Percentiles rank a stretch among this genome's conserved stretches.
These are phyloP conservation scores for Drosophila birchii DNA, from an alignment of 2,888 invertebrate species.

Conservation along the genomic window DNA sequence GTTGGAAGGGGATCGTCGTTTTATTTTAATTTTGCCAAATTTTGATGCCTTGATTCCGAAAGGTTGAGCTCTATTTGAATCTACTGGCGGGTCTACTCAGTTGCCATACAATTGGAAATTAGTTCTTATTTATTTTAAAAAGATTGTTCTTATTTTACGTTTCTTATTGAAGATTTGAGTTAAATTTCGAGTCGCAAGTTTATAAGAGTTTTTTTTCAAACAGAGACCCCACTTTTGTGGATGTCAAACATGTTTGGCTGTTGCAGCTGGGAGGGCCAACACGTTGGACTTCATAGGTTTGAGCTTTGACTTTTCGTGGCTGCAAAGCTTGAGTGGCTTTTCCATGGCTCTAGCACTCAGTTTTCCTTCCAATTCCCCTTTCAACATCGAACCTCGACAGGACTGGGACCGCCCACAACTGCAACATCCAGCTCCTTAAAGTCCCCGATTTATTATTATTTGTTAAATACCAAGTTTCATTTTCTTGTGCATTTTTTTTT, in stretches of 20 bases:
- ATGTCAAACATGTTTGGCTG: constrained; percentile 34
- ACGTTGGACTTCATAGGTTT: background rate
- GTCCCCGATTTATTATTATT: constrained; percentile 8
- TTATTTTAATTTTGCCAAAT: constrained; percentile 21
- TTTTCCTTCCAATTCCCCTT: constrained; percentile 18
- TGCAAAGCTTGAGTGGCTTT: constrained; percentile 21
- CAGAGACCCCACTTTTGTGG: constrained; percentile 43
- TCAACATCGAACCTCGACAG: constrained; percentile 29
- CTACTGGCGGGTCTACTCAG: constrained; percentile 23
- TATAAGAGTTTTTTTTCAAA: constrained; percentile 52
- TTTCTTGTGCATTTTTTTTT: background rate
- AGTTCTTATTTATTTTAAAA: background rate
- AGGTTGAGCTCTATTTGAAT: constrained; percentile 26
- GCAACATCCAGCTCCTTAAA: constrained; percentile 12
- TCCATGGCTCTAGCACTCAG: background rate
- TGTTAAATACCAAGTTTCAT: background rate
- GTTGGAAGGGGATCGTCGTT: background rate
- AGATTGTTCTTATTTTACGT: too few relatives aligned
- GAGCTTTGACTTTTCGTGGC: background rate
- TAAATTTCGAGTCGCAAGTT: background rate
- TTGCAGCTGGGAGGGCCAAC: background rate
- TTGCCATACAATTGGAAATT: background rate
- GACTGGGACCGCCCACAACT: constrained; percentile 41
- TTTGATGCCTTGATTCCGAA: constrained; percentile 29
- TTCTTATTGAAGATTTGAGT: background rate